phyloP scores from a whole-genome alignment of 1,140 invertebrate species.

The Zaprionus ornatus region DNA sequence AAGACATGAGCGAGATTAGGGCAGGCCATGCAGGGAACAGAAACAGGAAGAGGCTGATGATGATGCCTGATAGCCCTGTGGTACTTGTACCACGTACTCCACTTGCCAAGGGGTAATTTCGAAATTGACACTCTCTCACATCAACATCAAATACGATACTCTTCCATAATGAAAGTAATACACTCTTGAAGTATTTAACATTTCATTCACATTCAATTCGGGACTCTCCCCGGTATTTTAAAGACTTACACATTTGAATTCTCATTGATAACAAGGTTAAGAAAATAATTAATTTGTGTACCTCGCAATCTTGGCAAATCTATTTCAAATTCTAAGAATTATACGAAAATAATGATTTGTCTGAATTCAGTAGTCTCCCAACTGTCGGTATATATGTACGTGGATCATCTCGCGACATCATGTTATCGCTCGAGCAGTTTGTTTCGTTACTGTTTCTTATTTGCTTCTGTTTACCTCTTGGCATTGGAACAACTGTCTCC shows the following conservation, averaged over 20 bases:
- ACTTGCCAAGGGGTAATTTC: neutral
- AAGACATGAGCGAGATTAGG: neutral
- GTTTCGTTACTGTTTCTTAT: too few species aligned
- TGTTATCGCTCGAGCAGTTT: too few species aligned
- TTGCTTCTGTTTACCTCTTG: neutral
- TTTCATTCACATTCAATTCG: neutral
- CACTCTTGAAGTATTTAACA: neutral
- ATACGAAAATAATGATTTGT: neutral
- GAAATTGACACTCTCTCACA: neutral
- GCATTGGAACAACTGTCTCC: neutral
- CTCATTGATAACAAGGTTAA: neutral
- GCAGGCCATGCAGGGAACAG: constrained; percentile 8
- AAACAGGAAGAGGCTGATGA: constrained; percentile 37
- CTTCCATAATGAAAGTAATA: neutral
- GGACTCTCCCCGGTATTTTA: neutral
- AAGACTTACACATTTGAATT: neutral
- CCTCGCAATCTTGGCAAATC: neutral
- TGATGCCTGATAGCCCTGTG: neutral
- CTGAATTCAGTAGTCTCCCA: neutral
- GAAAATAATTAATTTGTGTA: neutral
- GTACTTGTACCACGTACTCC: neutral
- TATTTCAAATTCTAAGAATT: neutral
- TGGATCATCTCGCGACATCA: too few species aligned
- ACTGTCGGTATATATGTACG: neutral
- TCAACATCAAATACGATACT: neutral